A percentile compares a stretch with the other conserved stretches of the same genome.
phyloP scores from a whole-genome alignment of 2,797 vertebrate genomes.

The Malacoctenus gilli region DNA sequence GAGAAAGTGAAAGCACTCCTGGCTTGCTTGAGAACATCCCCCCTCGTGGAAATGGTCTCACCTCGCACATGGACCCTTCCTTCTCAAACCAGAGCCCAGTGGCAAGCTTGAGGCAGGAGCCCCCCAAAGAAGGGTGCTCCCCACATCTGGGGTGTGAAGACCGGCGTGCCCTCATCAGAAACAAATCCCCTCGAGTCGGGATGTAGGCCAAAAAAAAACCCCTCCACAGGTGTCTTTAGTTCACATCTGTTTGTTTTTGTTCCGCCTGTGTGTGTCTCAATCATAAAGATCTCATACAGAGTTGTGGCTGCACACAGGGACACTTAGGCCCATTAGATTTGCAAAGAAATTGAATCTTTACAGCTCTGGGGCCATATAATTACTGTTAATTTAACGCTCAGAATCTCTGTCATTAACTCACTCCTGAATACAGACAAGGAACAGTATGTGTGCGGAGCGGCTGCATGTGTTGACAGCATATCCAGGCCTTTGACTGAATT shows the following conservation, averaged over 20 bases:
- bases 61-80: constrained; percentile 47
- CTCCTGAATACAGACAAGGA: constrained; percentile 80
- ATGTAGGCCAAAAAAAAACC: too few species aligned
- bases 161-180: too few species aligned
- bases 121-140: too few species aligned
- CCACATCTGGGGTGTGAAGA: too few species aligned
- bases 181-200: too few species aligned
- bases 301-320: constrained; percentile 62
- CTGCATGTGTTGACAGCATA: constrained; percentile 70
- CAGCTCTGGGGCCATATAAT: constrained; percentile 95
- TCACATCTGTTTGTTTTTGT: constrained; percentile 13
- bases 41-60: constrained; percentile 41
- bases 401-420: constrained; percentile 96
- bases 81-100: constrained; percentile 32
- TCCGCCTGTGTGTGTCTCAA: constrained; percentile 31
- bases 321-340: constrained; percentile 75
- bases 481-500: constrained; percentile 86
- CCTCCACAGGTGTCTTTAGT: background rate
- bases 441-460: constrained; percentile 47
- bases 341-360: constrained; percentile 94
- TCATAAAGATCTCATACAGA: constrained; percentile 62
- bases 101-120: too few species aligned
- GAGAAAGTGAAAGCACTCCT: constrained; percentile 65
- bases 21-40: constrained; percentile 37
- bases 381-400: constrained; percentile 98